phyloP scores from a whole-genome alignment of 64 coral and sea anemone genomes.

The Hydrozoanthus tunicans region DNA sequence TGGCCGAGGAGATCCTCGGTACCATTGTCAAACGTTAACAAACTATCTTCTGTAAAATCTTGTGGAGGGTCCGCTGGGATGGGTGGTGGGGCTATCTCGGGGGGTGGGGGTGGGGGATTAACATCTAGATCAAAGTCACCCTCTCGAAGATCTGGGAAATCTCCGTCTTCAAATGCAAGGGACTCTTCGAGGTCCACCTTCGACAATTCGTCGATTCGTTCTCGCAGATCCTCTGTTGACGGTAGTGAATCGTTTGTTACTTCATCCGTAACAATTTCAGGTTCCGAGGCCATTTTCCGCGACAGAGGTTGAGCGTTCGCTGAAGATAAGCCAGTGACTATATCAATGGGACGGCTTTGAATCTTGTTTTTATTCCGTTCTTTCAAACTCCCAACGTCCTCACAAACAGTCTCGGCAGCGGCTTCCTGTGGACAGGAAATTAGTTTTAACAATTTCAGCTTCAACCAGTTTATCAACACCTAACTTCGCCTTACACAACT shows the following conservation, averaged over 20 bases:
- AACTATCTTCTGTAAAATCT: slow-evolving; percentile 46
- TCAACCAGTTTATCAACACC: not conserved
- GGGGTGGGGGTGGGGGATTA: slow-evolving; percentile 61
- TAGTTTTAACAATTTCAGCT: not conserved
- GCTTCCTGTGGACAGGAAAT: not conserved
- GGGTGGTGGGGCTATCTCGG: slow-evolving; percentile 69
- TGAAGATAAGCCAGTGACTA: not conserved
- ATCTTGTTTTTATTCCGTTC: not conserved
- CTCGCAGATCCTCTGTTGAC: slow-evolving; percentile 42
- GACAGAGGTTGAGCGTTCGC: not conserved
- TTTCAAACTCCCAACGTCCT: not conserved
- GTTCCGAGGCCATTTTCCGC: slow-evolving; percentile 36
- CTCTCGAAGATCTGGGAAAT: not conserved
- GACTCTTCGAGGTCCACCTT: not conserved
- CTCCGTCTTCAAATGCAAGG: slow-evolving; percentile 1
- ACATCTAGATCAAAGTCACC: slow-evolving; percentile 29
- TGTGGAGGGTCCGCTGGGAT: slow-evolving; percentile 64
- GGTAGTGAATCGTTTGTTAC: slow-evolving; percentile 11
- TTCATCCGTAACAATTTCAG: slow-evolving; percentile 32
- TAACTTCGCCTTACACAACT: not conserved
- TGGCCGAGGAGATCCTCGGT: slow-evolving; percentile 52
- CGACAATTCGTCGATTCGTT: slow-evolving; percentile 65
- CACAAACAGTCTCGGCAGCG: not conserved
- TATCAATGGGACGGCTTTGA: not conserved
- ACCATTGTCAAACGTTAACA: slow-evolving; percentile 16